Conservation (phyloP, 1,140 invertebrate species). For the Cyphomyrmex costatus region DNA sequence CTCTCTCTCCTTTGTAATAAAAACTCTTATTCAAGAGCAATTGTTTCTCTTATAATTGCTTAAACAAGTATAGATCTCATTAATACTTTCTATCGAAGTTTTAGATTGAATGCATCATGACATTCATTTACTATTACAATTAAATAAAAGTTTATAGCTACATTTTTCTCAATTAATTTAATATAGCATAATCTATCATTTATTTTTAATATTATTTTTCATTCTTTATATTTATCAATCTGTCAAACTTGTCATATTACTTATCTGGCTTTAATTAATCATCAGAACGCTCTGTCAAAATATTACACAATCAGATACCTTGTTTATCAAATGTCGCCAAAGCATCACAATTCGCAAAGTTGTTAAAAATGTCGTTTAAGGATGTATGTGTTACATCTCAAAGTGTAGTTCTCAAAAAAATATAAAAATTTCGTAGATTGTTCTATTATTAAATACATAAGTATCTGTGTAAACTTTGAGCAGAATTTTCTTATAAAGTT, state of each 20-base stretch:
- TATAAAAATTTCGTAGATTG: too few species aligned
- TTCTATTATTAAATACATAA: too few species aligned
- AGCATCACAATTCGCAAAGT: not conserved
- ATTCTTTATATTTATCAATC: not conserved
- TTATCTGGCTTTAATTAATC: slow-evolving; percentile 8
- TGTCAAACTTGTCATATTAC: slow-evolving; percentile 14
- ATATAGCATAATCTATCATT: not conserved
- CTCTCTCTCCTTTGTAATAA: not conserved
- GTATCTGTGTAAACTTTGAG: too few species aligned
- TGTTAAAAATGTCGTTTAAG: not conserved
- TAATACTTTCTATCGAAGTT: not conserved
- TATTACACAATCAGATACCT: not conserved
- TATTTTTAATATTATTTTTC: slow-evolving; percentile 7
- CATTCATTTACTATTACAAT: not conserved
- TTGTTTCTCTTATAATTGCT: not conserved
- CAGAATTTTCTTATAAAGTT: too few species aligned
- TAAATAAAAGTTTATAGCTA: not conserved
- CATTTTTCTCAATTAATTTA: slow-evolving; percentile 3
- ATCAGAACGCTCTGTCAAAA: not conserved
- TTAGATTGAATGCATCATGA: not conserved
- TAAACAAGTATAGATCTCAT: not conserved
- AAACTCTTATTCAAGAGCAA: not conserved
- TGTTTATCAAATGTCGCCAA: not conserved
- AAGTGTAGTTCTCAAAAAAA: too few species aligned
- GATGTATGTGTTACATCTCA: too few species aligned